Conservation (phyloP, 2,888 invertebrate species). For the Stenodema calcarata region DNA sequence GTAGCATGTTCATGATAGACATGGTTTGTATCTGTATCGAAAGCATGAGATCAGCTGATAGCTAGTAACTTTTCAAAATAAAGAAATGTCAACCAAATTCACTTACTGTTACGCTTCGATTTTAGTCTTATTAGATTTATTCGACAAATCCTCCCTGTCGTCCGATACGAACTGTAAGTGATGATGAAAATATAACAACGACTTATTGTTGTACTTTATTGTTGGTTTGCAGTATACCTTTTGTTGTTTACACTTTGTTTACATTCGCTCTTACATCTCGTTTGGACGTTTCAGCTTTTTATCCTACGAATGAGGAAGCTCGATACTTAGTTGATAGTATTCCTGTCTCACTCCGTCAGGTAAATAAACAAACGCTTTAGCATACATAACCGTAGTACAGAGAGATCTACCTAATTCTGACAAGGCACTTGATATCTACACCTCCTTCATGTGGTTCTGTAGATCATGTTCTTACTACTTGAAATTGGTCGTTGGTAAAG, state of each 20-base stretch:
- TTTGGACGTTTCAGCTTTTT: constrained; percentile 68
- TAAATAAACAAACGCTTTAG: constrained; percentile 53
- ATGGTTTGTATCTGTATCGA: constrained; percentile 30
- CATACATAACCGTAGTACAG: background rate
- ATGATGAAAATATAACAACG: background rate
- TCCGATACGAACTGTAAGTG: constrained; percentile 48
- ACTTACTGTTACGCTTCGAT: constrained; percentile 47
- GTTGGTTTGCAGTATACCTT: background rate
- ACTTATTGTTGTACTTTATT: background rate
- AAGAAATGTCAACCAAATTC: constrained; percentile 49
- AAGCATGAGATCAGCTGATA: constrained; percentile 43
- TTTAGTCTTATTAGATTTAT: constrained; percentile 49
- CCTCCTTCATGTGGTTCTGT: too few species aligned
- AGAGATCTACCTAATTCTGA: background rate
- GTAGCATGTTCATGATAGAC: constrained; percentile 40
- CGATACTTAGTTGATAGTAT: constrained; percentile 73
- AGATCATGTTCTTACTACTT: too few species aligned
- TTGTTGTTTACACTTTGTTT: constrained; percentile 16
- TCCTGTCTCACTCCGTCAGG: constrained; percentile 67
- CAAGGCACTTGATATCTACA: too few species aligned
- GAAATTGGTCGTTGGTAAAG: too few species aligned
- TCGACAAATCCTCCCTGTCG: constrained; percentile 37
- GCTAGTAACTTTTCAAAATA: constrained; percentile 40
- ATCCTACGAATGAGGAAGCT: constrained; percentile 73
- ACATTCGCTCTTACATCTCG: background rate